Percentiles rank a stretch among this genome's conserved stretches.
Evolutionary conservation across 2,797 vertebrate genomes (phyloP).

Genomic region (Pipistrellus nathusii): DNA sequence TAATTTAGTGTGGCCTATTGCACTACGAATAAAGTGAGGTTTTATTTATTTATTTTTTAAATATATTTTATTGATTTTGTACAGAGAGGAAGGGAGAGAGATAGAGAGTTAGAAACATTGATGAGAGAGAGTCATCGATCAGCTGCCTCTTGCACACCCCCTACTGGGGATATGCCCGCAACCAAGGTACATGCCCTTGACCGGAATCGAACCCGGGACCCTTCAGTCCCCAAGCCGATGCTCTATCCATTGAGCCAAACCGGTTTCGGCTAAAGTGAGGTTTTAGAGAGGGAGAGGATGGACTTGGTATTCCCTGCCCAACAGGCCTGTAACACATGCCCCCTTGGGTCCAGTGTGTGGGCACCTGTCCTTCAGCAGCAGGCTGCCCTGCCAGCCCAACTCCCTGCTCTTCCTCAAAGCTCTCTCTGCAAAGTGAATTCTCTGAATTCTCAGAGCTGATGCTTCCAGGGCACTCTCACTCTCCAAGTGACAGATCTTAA

Average conservation of each 20-base stretch:
- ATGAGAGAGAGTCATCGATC: too few species aligned
- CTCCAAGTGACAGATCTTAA: background rate
- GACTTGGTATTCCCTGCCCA: background rate
- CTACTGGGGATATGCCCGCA: too few species aligned
- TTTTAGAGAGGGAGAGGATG: background rate
- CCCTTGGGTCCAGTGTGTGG: rapidly evolving
- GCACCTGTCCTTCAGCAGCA: background rate
- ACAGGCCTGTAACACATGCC: rapidly evolving
- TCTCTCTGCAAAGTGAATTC: background rate
- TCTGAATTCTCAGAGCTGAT: background rate
- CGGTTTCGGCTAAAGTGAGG: background rate
- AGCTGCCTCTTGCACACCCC: too few species aligned
- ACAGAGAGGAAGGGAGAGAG: too few species aligned
- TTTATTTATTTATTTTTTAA: too few species aligned
- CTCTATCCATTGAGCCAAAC: too few species aligned
- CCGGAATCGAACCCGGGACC: too few species aligned
- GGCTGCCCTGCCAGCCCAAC: background rate
- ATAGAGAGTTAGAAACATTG: too few species aligned
- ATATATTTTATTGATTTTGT: too few species aligned
- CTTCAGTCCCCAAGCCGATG: too few species aligned
- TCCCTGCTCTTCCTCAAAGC: background rate
- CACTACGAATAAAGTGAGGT: background rate
- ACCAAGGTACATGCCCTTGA: too few species aligned
- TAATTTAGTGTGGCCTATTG: background rate
- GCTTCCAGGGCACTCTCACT: background rate